Evolutionary conservation across 1,140 invertebrate species (phyloP), one percentile per base, ranked within the genome.

Genomic region (Drosophila lacertosa): DNA sequence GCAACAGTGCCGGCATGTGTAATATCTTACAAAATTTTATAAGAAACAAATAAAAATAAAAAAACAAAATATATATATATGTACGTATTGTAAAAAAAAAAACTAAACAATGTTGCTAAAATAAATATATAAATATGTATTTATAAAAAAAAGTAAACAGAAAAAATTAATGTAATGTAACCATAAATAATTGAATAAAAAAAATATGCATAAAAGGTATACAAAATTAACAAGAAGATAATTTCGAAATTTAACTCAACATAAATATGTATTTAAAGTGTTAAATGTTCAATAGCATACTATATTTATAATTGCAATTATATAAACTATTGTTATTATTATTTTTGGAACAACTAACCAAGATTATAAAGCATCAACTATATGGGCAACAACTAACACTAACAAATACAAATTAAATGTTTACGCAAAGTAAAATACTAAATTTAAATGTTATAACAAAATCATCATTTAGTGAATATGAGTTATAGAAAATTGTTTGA

Each of bases 211-310:
- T 24, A 63, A 62, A 79, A 59, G 29, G 44, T 40, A 35, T 72
- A 77, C 20, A 59, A 50, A 54, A 66, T 37, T 74, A 62, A 71
- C 33, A 53, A 42, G 53, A 73, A 51, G 57, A 83, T 67, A 57
- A 66, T 75, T 60, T 69, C 53, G 65, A 44, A 77, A 63, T 79
- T 72, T 68, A 64, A 80, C 29, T 80, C 55, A 35, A 50, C 26
- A 48, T 48, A 57, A 64, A 40, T 66, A 78, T 74, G 80, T 80
- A 86, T 77, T 86, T 66, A 68, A 84, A 73, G 77, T 84, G 81
- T 84, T 84, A 72, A 84, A 84, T 84, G 81, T 84, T 84, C 81
- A 81, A 84, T 86, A 86, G 77, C 69, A 50, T 72, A 84, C 80
- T 81, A 77, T 74, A 76, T 84, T 83, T 83, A 83, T 54, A 79